Conservation (phyloP, 1,140 invertebrate species). For the Drosophila tsacasi region DNA sequence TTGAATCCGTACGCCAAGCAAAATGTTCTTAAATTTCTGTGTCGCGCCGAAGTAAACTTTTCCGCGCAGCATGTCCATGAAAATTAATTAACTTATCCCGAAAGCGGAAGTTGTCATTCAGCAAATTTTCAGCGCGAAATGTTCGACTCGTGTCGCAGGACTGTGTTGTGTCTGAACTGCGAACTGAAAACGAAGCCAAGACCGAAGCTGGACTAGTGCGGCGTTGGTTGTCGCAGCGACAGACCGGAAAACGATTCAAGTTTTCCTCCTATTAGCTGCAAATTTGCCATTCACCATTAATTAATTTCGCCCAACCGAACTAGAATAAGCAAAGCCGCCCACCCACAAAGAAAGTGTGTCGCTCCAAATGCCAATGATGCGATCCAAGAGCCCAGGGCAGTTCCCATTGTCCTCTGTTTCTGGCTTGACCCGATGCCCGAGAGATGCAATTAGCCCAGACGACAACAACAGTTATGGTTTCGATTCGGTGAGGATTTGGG, state of each 20-base stretch:
- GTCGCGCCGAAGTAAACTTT: conserved; percentile 55
- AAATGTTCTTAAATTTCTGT: conserved; percentile 71
- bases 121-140: conserved; percentile 43
- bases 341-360: conserved; percentile 41
- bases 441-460: conserved; percentile 68
- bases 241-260: conserved; percentile 65
- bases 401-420: conserved; percentile 48
- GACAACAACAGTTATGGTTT: conserved; percentile 38
- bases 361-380: conserved; percentile 39
- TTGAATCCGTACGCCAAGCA: conserved; percentile 64
- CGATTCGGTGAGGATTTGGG: conserved; percentile 5
- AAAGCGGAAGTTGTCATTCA: conserved; percentile 71
- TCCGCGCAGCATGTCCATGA: conserved; percentile 52
- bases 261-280: conserved; percentile 78
- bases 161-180: conserved; percentile 16
- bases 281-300: conserved; percentile 80
- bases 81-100: conserved; percentile 76
- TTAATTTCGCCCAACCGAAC: conserved; percentile 61
- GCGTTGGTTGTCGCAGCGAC: conserved; percentile 55
- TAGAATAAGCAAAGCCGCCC: conserved; percentile 25
- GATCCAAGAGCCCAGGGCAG: conserved; percentile 19
- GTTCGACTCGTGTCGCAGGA: conserved; percentile 29
- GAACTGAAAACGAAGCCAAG: conserved; percentile 14
- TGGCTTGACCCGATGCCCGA: conserved; percentile 39
- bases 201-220: conserved; percentile 26